Conservation (phyloP, 2,888 invertebrate genomes). For the Cistogaster globosa region DNA sequence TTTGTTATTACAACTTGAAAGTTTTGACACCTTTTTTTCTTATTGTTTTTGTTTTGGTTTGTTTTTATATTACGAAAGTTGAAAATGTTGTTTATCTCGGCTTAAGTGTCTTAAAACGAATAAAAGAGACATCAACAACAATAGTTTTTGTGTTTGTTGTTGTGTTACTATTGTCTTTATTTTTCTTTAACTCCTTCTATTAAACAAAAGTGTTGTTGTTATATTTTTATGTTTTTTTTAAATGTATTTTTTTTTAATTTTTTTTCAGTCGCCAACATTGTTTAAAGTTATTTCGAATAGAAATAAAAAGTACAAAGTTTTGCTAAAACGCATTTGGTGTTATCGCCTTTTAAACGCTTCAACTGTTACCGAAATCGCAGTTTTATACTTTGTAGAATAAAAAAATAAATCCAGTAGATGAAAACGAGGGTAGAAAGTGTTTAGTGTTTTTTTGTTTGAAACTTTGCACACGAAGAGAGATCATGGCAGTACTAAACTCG, state of each 20-base stretch:
- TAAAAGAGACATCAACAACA: slow-evolving; percentile 63
- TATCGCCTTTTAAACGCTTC: slow-evolving; percentile 73
- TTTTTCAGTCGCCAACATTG: slow-evolving; percentile 59
- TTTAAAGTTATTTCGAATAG: slow-evolving; percentile 62
- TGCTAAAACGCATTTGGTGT: slow-evolving; percentile 66
- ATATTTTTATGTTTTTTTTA: slow-evolving; percentile 62
- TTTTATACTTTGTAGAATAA: slow-evolving; percentile 13
- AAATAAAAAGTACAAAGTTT: slow-evolving; percentile 57
- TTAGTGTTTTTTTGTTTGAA: no score
- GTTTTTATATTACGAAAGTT: slow-evolving; percentile 53
- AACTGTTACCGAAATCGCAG: slow-evolving; percentile 57
- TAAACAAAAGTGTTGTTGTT: slow-evolving; percentile 70
- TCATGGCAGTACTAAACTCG: no score
- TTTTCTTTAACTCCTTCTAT: slow-evolving; percentile 22
- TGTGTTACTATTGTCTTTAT: slow-evolving; percentile 25
- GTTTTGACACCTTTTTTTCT: slow-evolving; percentile 68
- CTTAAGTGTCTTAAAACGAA: slow-evolving; percentile 65
- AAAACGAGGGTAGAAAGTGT: slow-evolving; percentile 7
- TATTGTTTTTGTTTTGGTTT: not conserved
- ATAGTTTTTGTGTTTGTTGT: slow-evolving; percentile 47
- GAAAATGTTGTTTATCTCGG: slow-evolving; percentile 69
- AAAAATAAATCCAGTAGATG: slow-evolving; percentile 14
- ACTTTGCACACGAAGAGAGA: no score
- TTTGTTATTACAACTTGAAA: slow-evolving; percentile 66
- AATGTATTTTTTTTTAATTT: slow-evolving; percentile 41